Conservation (phyloP, 2,797 vertebrate genomes). For the Leptodactylus fallax region DNA sequence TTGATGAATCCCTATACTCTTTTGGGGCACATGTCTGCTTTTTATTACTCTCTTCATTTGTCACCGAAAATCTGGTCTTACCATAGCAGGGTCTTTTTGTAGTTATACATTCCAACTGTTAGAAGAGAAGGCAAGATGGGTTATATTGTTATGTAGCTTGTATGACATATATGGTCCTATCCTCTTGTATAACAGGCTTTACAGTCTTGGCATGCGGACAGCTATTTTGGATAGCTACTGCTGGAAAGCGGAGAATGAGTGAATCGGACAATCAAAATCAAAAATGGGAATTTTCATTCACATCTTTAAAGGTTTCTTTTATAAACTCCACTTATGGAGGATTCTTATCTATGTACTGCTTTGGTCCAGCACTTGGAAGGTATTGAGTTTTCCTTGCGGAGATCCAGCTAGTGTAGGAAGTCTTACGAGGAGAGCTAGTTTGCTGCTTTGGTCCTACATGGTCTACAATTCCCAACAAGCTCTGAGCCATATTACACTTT, state of each 20-base stretch:
- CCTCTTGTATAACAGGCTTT: background rate
- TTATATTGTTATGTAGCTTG: slow-evolving; percentile 3
- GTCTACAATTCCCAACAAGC: background rate
- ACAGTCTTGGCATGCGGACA: background rate
- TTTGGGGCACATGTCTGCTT: slow-evolving; percentile 35
- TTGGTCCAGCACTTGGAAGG: background rate
- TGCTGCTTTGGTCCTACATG: background rate
- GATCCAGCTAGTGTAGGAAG: background rate
- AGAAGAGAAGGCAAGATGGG: slow-evolving; percentile 19
- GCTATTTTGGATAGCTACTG: background rate
- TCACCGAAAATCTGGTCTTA: slow-evolving; percentile 20
- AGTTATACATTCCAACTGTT: slow-evolving; percentile 43
- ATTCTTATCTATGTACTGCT: slow-evolving; percentile 4
- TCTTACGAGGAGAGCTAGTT: background rate
- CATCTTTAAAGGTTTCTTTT: slow-evolving; percentile 17
- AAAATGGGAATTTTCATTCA: slow-evolving; percentile 13
- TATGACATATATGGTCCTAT: background rate
- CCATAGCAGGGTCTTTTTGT: slow-evolving; percentile 15
- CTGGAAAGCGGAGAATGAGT: background rate
- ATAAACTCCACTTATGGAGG: slow-evolving; percentile 5
- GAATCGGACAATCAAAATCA: slow-evolving; percentile 53
- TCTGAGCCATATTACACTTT: background rate
- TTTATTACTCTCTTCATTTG: background rate
- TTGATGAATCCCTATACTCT: slow-evolving; percentile 21
- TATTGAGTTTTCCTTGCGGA: background rate